Base-by-base conservation (phyloP, 2,888 invertebrate genomes). In the Cheilosia vernalis region DNA sequence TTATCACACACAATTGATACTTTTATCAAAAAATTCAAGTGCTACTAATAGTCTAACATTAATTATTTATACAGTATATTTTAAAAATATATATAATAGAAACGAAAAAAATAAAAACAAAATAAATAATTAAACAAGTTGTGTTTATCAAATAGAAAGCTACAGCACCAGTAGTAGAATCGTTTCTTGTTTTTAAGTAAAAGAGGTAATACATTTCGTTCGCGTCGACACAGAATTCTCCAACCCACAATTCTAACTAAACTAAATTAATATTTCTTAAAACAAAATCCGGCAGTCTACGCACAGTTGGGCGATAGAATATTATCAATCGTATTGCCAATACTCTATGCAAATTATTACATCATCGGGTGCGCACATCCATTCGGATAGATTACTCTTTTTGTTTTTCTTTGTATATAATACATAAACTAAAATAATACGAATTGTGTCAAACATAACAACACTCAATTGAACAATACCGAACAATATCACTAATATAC, bases 391-490 rank as follows among this genome's bases (percentile, higher is more conserved):
- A 67, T 63, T n/a, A n/a, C n/a, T 66, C 3, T 37, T 53, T 19
- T 5, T 30, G 19, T 47, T 60, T 61, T 17, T 49, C 10, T 24
- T 27, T 69, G 3, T 42, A 44, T 56, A 49, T 51, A 37, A 24
- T 66, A 64, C 17, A 70, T 64, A 51, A 63, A 70, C 49, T 70
- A 53, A 72, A 66, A 56, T 77, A 81, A 76, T 67, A 67, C 67
- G 56, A 85, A 70, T 77, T 21, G 72, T 76, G 72, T 76, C 66
- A 81, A 81, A 81, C 80, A 84, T 84, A 85, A 76, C 72, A 82
- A 82, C 73, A 77, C 73, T 77, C 86, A 82, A 78, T 82, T 70
- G 77, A 86, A 82, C 86, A 82, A 81, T 77, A 86, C 85, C 85
- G 81, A 77, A 73, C 60, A 81, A 86, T 86, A 86, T 82, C 86